A percentile compares a stretch with the other conserved stretches of the same genome.
Conservation (phyloP, 2,113 vertebrate genomes). For the Apistogramma diplotaenia region DNA sequence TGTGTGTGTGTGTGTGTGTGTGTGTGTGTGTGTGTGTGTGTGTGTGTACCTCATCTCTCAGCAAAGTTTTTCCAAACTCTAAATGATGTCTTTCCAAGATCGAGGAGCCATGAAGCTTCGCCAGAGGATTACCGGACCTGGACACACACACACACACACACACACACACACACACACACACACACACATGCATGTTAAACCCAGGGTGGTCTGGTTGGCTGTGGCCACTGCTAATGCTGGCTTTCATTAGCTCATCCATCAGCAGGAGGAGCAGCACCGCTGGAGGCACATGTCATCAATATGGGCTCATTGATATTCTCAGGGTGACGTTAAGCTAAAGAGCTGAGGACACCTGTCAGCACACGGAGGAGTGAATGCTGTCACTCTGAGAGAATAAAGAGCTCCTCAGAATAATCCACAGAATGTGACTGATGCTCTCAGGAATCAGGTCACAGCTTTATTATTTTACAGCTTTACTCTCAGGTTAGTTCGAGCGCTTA, state of each 20-base stretch:
- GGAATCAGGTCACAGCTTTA: neutral
- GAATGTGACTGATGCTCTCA: neutral
- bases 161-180: slow-evolving; percentile 6
- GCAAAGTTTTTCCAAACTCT: slow-evolving; percentile 79
- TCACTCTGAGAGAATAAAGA: slow-evolving; percentile 14
- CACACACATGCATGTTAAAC: slow-evolving; percentile 12
- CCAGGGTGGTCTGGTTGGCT: slow-evolving; percentile 36
- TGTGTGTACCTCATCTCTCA: slow-evolving; percentile 77
- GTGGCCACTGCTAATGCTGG: slow-evolving; percentile 38
- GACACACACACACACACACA: slow-evolving; percentile 8
- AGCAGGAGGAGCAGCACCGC: slow-evolving; percentile 41
- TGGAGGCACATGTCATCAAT: too few relatives aligned
- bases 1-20: neutral
- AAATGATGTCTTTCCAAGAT: slow-evolving; percentile 84
- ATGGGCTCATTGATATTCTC: slow-evolving; percentile 19
- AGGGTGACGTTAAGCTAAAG: neutral
- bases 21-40: neutral
- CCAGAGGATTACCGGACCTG: slow-evolving; percentile 81
- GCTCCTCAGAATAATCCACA: neutral
- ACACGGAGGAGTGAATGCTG: slow-evolving; percentile 13
- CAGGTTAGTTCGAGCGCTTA: neutral
- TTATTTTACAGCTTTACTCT: neutral
- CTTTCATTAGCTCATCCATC: slow-evolving; percentile 60
- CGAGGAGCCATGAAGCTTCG: slow-evolving; percentile 81
- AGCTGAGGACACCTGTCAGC: slow-evolving; percentile 8